A percentile compares a stretch with the other conserved stretches of the same genome.
These are phyloP conservation scores for Pseudorhombus dupliciocellatus DNA, from an alignment of 2,113 vertebrate species.

Conservation along the genomic window DNA sequence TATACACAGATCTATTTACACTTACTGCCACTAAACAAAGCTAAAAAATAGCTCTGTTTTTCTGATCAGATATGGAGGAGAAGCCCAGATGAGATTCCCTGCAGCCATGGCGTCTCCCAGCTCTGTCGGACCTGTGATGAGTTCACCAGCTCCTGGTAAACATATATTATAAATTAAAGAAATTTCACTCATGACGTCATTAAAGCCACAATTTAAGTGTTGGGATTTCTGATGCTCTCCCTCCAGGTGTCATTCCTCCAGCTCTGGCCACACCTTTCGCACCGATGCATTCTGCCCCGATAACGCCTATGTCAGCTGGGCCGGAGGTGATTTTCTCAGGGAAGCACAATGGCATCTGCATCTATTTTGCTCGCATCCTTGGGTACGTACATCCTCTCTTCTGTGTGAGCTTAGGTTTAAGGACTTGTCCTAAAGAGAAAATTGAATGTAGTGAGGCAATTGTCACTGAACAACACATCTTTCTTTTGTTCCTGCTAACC, in stretches of 20 bases:
- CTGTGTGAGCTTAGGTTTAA: not conserved
- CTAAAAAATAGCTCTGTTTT: not conserved
- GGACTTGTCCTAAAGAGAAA: not conserved
- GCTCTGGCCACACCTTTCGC: constrained; percentile 82
- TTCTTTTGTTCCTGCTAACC: constrained; percentile 18
- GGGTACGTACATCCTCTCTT: constrained; percentile 81
- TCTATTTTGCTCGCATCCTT: constrained; percentile 95
- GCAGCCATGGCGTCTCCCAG: constrained; percentile 84
- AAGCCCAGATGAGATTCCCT: constrained; percentile 96
- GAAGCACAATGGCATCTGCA: constrained; percentile 94
- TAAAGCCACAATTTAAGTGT: not conserved
- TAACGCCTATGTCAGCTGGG: constrained; percentile 83
- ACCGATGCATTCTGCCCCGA: constrained; percentile 65
- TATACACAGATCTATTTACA: not conserved
- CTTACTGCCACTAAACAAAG: not conserved
- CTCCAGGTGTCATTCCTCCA: constrained; percentile 81
- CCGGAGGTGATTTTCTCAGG: constrained; percentile 97
- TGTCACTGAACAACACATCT: not conserved
- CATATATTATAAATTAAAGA: not conserved
- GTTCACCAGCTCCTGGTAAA: constrained; percentile 84
- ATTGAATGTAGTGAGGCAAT: not conserved
- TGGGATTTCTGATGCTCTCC: not conserved
- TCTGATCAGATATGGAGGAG: constrained; percentile 89
- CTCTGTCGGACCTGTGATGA: constrained; percentile 85
- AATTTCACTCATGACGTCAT: not conserved